Evolutionary conservation across 1,140 invertebrate genomes (phyloP).

Genomic region (Sesamia nonagrioides): DNA sequence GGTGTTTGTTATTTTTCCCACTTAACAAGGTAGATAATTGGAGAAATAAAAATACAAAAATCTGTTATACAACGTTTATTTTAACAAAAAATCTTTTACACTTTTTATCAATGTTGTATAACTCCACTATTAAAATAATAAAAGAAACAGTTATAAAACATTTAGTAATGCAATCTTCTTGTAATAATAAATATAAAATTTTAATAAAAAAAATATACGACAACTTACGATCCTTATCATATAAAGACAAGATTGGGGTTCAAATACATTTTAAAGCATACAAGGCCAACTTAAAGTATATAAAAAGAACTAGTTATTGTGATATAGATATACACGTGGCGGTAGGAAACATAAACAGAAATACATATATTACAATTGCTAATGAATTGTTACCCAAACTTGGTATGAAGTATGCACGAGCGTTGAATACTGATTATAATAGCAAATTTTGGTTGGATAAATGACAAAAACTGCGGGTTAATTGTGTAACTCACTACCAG

Average conservation of each 20-base stretch:
- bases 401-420: conserved; percentile 64
- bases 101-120: conserved; percentile 1
- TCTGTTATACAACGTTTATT: conserved; percentile 43
- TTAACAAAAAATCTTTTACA: conserved; percentile 12
- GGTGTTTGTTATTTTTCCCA: neutral
- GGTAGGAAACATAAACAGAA: conserved; percentile 72
- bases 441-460: conserved; percentile 67
- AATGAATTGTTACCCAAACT: conserved; percentile 77
- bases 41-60: conserved; percentile 42
- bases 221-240: conserved; percentile 36
- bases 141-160: neutral
- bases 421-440: conserved; percentile 69
- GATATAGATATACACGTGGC: conserved; percentile 66
- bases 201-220: conserved; percentile 16
- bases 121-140: neutral
- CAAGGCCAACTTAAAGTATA: conserved; percentile 36
- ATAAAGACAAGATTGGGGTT: conserved; percentile 29
- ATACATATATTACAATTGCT: conserved; percentile 73
- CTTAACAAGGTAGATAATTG: conserved; percentile 23
- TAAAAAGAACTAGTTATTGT: conserved; percentile 35
- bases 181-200: conserved; percentile 16
- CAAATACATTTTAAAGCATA: conserved; percentile 40
- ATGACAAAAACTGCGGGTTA: conserved; percentile 62
- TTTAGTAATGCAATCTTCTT: conserved; percentile 26
- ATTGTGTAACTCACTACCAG: too few species aligned